Percentiles rank a stretch among this genome's conserved stretches.
Conservation (phyloP, 2,113 vertebrate species). For the Gallinago paraguaiae region DNA sequence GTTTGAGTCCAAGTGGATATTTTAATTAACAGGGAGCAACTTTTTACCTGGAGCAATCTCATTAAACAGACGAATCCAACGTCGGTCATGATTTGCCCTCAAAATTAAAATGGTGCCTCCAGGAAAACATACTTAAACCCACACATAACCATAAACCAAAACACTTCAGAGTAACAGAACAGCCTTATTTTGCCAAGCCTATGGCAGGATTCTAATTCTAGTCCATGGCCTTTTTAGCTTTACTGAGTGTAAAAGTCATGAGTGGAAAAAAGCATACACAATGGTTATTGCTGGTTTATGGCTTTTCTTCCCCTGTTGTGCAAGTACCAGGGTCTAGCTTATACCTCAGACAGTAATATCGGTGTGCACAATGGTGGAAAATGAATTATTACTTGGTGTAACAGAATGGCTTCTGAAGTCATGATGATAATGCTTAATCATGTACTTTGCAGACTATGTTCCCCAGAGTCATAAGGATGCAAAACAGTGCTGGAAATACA, state of each 20-base stretch:
- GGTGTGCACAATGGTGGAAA: constrained; percentile 9
- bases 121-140: constrained; percentile 1
- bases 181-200: background rate
- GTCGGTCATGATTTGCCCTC: background rate
- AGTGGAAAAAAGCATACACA: background rate
- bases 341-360: background rate
- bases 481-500: constrained; percentile 22
- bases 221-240: background rate
- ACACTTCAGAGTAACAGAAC: background rate
- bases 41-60: background rate
- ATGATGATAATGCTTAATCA: constrained; percentile 31
- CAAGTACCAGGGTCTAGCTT: background rate
- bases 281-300: background rate
- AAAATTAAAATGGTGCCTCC: constrained; percentile 39
- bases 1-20: background rate
- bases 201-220: background rate
- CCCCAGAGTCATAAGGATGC: constrained; percentile 52
- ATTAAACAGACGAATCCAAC: background rate
- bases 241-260: background rate
- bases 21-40: constrained; percentile 45
- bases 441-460: background rate
- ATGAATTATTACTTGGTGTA: background rate
- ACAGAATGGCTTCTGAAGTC: constrained; percentile 26
- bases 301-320: background rate
- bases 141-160: background rate